phyloP scores from a whole-genome alignment of 2,797 vertebrate genomes.

The Amphiprion clarkii region DNA sequence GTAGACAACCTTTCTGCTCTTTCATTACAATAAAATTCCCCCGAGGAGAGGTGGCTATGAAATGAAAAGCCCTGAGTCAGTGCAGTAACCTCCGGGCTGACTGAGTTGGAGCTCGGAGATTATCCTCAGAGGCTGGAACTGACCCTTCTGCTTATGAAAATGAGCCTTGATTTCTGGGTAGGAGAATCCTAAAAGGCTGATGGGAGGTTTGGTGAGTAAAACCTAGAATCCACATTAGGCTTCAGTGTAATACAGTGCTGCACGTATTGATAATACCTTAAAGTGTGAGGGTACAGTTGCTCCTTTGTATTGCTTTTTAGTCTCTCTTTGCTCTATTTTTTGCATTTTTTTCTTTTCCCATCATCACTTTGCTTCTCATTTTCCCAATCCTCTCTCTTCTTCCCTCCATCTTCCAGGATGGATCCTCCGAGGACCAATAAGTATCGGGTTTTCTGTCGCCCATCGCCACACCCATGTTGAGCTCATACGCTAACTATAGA shows the following conservation, averaged over 20 bases:
- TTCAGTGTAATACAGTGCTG: conserved; percentile 20
- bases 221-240: conserved; percentile 8
- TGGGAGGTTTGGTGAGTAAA: conserved; percentile 23
- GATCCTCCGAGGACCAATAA: conserved; percentile 10
- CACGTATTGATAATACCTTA: conserved; percentile 8
- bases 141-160: conserved; percentile 35
- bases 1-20: conserved; percentile 21
- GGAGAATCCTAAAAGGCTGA: conserved; percentile 27
- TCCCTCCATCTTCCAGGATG: conserved; percentile 11
- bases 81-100: conserved; percentile 41
- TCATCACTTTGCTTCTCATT: neutral
- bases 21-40: conserved; percentile 39
- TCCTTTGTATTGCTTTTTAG: neutral
- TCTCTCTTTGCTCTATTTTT: neutral
- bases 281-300: neutral
- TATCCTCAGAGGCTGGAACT: conserved; percentile 35
- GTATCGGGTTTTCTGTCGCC: conserved; percentile 41
- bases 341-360: neutral
- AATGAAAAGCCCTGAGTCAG: conserved; percentile 56
- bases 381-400: neutral
- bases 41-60: conserved; percentile 26
- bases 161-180: conserved; percentile 28
- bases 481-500: conserved; percentile 62
- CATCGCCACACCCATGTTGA: conserved; percentile 59
- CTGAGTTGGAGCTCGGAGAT: conserved; percentile 57